These are phyloP conservation scores for Apistogramma diplotaenia DNA, from an alignment of 2,113 vertebrate species.

Conservation along the genomic window DNA sequence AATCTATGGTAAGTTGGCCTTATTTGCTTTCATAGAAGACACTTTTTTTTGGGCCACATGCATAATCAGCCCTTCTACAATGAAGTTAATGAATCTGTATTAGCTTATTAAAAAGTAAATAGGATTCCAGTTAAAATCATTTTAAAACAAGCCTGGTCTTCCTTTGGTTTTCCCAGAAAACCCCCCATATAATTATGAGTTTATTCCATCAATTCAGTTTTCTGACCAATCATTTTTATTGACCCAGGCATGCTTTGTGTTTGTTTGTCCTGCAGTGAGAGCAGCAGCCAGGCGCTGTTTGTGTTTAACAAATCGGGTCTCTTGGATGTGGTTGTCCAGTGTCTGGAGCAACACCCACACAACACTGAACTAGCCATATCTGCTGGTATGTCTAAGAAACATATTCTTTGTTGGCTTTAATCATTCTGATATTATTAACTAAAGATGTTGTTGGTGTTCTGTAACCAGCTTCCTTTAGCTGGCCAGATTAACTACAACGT, in stretches of 20 bases:
- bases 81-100: too few species aligned
- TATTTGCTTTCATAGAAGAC: not conserved
- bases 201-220: not conserved
- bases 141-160: too few species aligned
- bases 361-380: constrained; percentile 88
- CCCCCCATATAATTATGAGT: not conserved
- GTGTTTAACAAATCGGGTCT: constrained; percentile 92
- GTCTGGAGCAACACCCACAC: constrained; percentile 83
- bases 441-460: not conserved
- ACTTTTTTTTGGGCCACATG: not conserved
- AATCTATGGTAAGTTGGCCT: constrained; percentile 87
- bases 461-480: not conserved
- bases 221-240: not conserved
- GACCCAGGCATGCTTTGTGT: not conserved
- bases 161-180: not conserved
- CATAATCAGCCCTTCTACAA: not conserved
- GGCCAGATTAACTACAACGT: not conserved
- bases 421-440: not conserved
- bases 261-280: constrained; percentile 80
- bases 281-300: constrained; percentile 85
- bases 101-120: too few species aligned
- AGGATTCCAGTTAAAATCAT: too few species aligned
- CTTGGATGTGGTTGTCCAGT: constrained; percentile 85
- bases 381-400: constrained; percentile 76
- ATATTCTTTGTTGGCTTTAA: not conserved